Conservation (phyloP, 2,113 vertebrate species). For the Grallaria varia region DNA sequence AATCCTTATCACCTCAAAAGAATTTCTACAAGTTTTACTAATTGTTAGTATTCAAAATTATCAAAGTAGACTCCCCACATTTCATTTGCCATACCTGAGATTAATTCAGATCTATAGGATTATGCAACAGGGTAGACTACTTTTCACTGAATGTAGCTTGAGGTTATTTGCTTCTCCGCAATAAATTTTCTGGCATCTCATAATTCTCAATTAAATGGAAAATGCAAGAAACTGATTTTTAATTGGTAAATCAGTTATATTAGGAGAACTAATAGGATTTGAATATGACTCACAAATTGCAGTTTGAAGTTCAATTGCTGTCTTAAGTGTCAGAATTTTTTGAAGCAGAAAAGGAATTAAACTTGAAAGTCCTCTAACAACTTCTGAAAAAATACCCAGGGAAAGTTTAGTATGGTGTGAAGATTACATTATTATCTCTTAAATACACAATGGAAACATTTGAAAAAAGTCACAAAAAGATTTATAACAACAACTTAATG, state of each 20-base stretch:
- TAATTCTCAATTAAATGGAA: neutral
- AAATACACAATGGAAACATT: neutral
- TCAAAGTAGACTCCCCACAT: neutral
- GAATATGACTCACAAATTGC: neutral
- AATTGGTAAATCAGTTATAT: neutral
- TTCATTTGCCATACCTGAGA: neutral
- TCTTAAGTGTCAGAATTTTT: conserved; percentile 7
- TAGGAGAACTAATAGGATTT: conserved; percentile 24
- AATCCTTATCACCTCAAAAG: neutral
- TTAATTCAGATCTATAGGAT: neutral
- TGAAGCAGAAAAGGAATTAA: conserved; percentile 9
- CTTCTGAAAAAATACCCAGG: neutral
- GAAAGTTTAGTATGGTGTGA: neutral
- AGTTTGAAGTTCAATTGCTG: conserved; percentile 25
- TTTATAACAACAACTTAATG: neutral
- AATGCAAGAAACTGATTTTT: neutral
- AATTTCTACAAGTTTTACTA: neutral
- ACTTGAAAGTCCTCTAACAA: neutral
- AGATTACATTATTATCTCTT: neutral
- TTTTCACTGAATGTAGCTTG: neutral
- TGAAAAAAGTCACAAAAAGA: neutral
- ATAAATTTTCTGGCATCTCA: neutral
- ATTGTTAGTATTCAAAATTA: neutral
- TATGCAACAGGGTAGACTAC: neutral
- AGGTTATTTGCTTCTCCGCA: neutral